Conservation (phyloP, 2,113 vertebrate genomes). For the Heteronetta atricapilla region DNA sequence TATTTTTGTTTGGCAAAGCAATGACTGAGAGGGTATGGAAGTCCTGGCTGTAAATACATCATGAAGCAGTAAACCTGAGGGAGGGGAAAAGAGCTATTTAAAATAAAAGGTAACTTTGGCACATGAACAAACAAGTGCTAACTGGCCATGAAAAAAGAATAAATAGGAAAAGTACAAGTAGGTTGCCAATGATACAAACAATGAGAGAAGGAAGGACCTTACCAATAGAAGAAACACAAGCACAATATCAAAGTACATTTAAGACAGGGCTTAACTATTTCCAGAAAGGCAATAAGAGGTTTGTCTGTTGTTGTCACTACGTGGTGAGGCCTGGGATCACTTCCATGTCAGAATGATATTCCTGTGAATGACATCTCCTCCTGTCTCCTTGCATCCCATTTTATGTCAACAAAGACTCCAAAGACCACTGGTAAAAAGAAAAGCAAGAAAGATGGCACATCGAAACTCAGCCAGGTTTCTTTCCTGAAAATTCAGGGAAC, state of each 20-base stretch:
- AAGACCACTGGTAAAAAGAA: not conserved
- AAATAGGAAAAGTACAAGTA: constrained; percentile 16
- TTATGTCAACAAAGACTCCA: not conserved
- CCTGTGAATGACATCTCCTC: not conserved
- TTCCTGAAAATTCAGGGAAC: not conserved
- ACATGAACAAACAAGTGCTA: constrained; percentile 35
- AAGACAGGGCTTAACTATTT: not conserved
- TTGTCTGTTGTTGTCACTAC: not conserved
- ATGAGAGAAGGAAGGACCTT: not conserved
- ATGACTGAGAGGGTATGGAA: not conserved
- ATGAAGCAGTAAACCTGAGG: constrained; percentile 20
- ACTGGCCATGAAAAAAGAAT: constrained; percentile 13
- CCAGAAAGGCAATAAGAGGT: not conserved
- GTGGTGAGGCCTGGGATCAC: not conserved
- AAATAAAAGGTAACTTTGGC: constrained; percentile 25
- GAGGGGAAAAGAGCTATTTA: constrained; percentile 25
- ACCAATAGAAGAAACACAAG: not conserved
- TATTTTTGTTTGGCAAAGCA: constrained; percentile 17
- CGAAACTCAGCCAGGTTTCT: fast-evolving
- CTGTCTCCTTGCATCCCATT: not conserved
- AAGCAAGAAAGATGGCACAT: not conserved
- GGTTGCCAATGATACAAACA: constrained; percentile 16
- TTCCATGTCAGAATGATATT: not conserved
- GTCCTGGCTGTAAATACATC: constrained; percentile 8
- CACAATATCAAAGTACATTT: not conserved